Conservation (phyloP, 2,888 invertebrate genomes). For the Hypsopygia costalis region DNA sequence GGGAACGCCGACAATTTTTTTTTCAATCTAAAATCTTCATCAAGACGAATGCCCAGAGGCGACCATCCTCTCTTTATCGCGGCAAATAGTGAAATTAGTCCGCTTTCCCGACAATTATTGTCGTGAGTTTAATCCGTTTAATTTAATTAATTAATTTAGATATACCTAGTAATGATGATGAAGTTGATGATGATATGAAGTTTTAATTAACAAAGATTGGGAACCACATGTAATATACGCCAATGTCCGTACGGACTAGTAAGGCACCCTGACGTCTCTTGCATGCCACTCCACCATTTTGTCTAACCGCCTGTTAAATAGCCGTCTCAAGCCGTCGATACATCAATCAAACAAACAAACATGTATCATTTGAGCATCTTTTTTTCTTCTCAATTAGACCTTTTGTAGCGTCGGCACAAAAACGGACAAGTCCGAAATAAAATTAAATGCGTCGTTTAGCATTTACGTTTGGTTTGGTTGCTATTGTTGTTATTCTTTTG, state of each 20-base stretch:
- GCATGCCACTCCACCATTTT: slow-evolving; percentile 64
- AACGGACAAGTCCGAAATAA: slow-evolving; percentile 57
- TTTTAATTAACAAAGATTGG: slow-evolving; percentile 38
- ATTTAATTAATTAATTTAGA: too few relatives aligned
- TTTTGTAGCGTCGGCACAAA: slow-evolving; percentile 63
- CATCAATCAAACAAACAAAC: slow-evolving; percentile 73
- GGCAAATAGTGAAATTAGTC: too few relatives aligned
- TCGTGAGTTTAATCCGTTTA: too few relatives aligned
- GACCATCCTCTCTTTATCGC: too few relatives aligned
- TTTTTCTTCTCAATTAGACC: slow-evolving; percentile 77
- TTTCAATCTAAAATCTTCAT: too few relatives aligned
- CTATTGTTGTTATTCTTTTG: slow-evolving; percentile 36
- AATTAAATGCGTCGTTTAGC: slow-evolving; percentile 69
- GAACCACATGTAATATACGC: slow-evolving; percentile 34
- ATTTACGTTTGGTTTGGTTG: slow-evolving; percentile 32
- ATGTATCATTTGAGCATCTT: slow-evolving; percentile 54
- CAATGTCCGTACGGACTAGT: slow-evolving; percentile 47
- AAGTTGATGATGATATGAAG: too few relatives aligned
- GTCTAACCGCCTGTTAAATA: slow-evolving; percentile 77
- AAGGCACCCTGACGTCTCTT: slow-evolving; percentile 57
- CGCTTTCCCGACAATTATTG: too few relatives aligned
- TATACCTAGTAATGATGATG: too few relatives aligned
- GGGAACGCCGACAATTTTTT: too few relatives aligned
- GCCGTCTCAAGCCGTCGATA: slow-evolving; percentile 70
- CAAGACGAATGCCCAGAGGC: too few relatives aligned